Conservation (phyloP, 1,140 invertebrate species). For the Papilio dardanus region DNA sequence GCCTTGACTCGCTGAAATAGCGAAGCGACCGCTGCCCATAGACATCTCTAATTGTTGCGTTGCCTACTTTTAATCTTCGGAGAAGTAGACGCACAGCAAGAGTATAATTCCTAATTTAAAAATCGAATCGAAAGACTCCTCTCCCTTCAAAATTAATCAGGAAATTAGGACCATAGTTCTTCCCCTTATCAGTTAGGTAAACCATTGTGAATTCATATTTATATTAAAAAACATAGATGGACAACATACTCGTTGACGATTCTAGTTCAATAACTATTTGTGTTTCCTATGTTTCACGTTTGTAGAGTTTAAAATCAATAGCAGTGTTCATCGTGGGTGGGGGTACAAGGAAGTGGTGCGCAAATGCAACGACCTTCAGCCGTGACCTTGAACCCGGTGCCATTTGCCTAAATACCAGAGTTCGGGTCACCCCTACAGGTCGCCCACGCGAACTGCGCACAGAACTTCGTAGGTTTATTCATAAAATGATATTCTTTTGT, state of each 20-base stretch:
- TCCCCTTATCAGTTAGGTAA: not conserved
- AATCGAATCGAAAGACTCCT: no score
- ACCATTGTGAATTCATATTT: not conserved
- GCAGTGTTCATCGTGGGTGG: not conserved
- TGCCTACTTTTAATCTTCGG: not conserved
- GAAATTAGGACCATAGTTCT: no score
- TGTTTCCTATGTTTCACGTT: not conserved
- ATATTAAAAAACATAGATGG: no score
- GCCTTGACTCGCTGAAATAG: not conserved
- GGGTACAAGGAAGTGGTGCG: conserved; percentile 1
- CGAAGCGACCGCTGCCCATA: not conserved
- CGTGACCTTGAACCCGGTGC: conserved; percentile 39
- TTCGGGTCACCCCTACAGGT: conserved; percentile 33
- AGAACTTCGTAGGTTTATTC: not conserved
- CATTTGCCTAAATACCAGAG: conserved; percentile 46
- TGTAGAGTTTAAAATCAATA: not conserved
- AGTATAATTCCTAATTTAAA: not conserved
- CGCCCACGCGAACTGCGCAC: not conserved
- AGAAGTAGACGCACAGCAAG: not conserved
- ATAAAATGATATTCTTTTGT: not conserved
- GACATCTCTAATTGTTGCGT: not conserved
- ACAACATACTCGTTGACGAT: no score
- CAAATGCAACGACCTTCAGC: conserved; percentile 51
- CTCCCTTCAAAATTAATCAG: no score
- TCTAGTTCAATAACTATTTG: no score